Evolutionary conservation across 1,140 invertebrate genomes (phyloP).

Genomic region (Papilio dardanus): DNA sequence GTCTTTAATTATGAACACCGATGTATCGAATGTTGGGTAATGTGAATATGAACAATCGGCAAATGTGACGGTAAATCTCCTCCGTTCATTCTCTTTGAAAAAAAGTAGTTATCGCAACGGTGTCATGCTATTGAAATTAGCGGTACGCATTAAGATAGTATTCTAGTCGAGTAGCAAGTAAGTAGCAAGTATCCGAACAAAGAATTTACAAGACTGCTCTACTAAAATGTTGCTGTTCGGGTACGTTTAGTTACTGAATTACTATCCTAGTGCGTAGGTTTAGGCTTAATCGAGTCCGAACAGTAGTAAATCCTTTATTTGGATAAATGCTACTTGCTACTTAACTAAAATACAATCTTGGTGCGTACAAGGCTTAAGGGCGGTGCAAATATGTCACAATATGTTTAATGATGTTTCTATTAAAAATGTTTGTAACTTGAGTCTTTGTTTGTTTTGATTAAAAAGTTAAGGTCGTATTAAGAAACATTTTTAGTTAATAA

Average conservation of each 20-base stretch:
- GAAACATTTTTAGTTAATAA: neutral
- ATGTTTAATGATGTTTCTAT: neutral
- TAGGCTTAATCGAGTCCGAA: too few species aligned
- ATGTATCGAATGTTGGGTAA: slow-evolving; percentile 62
- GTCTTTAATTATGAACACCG: slow-evolving; percentile 79
- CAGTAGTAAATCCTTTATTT: too few species aligned
- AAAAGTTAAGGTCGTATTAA: neutral
- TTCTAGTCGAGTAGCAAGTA: too few species aligned
- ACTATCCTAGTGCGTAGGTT: too few species aligned
- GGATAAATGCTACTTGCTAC: too few species aligned
- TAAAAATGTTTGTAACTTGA: neutral
- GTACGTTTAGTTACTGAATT: too few species aligned
- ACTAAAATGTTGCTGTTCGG: too few species aligned
- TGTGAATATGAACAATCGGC: slow-evolving; percentile 26
- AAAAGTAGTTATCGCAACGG: neutral
- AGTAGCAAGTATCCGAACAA: too few species aligned
- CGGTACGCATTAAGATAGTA: too few species aligned
- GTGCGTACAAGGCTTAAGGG: too few species aligned
- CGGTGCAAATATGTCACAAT: slow-evolving; percentile 3
- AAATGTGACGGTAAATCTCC: neutral
- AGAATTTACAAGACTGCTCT: too few species aligned
- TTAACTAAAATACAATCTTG: too few species aligned
- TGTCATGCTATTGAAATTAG: neutral
- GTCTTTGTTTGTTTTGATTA: neutral
- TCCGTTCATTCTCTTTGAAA: neutral